Evolutionary conservation across 2,888 invertebrate genomes (phyloP), one percentile per base, ranked within the genome.

Genomic region (Chymomyza fuscimana): DNA sequence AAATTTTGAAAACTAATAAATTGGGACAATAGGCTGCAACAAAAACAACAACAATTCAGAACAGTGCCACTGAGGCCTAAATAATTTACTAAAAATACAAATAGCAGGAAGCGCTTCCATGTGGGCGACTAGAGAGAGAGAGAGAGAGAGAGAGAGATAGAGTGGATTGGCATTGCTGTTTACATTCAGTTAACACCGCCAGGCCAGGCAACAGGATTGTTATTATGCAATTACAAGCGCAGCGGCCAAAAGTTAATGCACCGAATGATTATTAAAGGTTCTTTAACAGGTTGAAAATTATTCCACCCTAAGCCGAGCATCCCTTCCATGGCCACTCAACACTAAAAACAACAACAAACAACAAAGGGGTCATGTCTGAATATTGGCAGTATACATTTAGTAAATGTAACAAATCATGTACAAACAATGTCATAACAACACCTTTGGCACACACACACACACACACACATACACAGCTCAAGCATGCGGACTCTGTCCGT

Each of bases 1-100:
- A 76, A 82, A 86, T 87, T 84, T 82, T 59, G 77, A 81, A 83
- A 78, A 84, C 86, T 82, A 83, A 85, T 86, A 86, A 83, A 86
- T 82, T 74, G 76, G 60, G 74, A 76, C 70, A 76, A 80, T 79
- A 59, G 69, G 63, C 67, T 15, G 19, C 29, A 58, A 58, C 12
- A 25, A 25, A 22, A 22, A 15, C 58, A 22, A 58, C 25, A 16
- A 19, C 52, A 19, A 19, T 1, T 19, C 5, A 54, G 52, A 15
- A 16, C 4, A 29, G n/a, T 46, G 25, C 65, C 52, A 36, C 36
- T 40, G 7, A 59, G 22, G 10, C 58, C 19, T 16, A 59, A 54
- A 54, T 22, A 54, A 54, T 16, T 54, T 54, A 16, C 36, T n/a
- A 50, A 50, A 58, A 12, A 50, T 29, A 16, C 22, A 59, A 19